Conservation (phyloP, 2,888 invertebrate genomes). For the Microctonus hyperodae region DNA sequence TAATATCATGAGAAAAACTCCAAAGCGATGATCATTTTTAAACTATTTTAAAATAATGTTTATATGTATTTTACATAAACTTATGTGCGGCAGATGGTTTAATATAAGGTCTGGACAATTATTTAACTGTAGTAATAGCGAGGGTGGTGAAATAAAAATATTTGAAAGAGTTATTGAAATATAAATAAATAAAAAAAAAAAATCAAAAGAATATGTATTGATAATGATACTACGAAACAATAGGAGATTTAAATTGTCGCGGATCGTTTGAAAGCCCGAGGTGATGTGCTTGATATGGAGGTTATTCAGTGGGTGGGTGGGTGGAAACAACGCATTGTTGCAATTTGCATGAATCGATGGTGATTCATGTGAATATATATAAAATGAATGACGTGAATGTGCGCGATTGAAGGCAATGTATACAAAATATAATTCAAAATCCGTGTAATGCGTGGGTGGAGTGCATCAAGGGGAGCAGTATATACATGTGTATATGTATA, state of each 20-base stretch:
- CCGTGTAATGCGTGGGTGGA: constrained; percentile 32
- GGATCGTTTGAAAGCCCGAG: constrained; percentile 42
- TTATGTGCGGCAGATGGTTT: not conserved
- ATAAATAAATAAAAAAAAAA: not conserved
- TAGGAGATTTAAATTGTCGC: constrained; percentile 51
- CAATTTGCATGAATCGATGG: constrained; percentile 62
- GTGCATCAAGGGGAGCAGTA: constrained; percentile 34
- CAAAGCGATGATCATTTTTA: not conserved
- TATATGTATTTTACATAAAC: not conserved
- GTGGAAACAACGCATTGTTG: constrained; percentile 52
- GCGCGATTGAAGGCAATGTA: constrained; percentile 25
- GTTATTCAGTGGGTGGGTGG: constrained; percentile 32
- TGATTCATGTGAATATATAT: constrained; percentile 47
- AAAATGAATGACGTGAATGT: constrained; percentile 20
- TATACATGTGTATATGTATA: constrained; percentile 6
- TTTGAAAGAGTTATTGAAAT: not conserved
- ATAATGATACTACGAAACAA: constrained; percentile 52
- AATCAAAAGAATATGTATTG: constrained; percentile 40
- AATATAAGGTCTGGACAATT: not conserved
- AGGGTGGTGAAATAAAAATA: no score
- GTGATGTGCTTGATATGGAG: constrained; percentile 33
- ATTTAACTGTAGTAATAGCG: no score
- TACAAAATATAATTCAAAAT: not conserved
- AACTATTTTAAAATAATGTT: not conserved
- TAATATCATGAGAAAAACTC: not conserved